Evolutionary conservation across 2,888 invertebrate genomes (phyloP), one percentile per base, ranked within the genome.

Genomic region (Nomada ruficornis): DNA sequence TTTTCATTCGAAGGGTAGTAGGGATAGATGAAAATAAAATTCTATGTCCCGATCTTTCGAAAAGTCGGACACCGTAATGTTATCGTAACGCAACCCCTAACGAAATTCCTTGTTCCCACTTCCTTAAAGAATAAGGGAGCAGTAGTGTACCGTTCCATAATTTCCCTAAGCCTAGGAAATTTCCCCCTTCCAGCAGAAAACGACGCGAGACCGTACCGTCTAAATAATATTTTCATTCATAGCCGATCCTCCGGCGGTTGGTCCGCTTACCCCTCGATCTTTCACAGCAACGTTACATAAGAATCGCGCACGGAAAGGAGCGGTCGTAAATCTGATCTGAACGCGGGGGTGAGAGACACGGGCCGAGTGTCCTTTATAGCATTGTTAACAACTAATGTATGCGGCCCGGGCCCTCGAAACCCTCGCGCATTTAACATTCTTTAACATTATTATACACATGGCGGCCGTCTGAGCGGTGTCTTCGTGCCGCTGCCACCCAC

Each of bases 381-480:
- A 93, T 93, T 93, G 93, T 93, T 93, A 93, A 93, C 93, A 93
- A 93, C 93, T 93, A 93, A 93, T 93, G 93, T 93, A 93, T 93
- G 92, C 93, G 90, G 90, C 87, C 82, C 86, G 85, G 87, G 82
- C 86, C 85, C 89, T 82, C 88, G 88, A 88, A 63, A 88, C 91
- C 91, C 91, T 89, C 87, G 76, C 85, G 79, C 92, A 88, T 93
- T 93, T 91, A 93, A 93, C 93, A 92, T 93, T 93, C 93, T 93
- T 93, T 91, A 93, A 93, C 93, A 92, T 93, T 93, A 93, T 93
- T 93, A 93, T 93, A 93, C 93, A 93, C 93, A 92, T 92, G 93
- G 93, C 91, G 93, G 91, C 91, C 90, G 91, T 91, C 92, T 86
- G 88, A 88, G 87, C 68, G 75, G 72, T 29, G 63, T 78, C 80